Base-by-base conservation (phyloP, 2,113 vertebrate genomes). In the Otolemur garnettii region DNA sequence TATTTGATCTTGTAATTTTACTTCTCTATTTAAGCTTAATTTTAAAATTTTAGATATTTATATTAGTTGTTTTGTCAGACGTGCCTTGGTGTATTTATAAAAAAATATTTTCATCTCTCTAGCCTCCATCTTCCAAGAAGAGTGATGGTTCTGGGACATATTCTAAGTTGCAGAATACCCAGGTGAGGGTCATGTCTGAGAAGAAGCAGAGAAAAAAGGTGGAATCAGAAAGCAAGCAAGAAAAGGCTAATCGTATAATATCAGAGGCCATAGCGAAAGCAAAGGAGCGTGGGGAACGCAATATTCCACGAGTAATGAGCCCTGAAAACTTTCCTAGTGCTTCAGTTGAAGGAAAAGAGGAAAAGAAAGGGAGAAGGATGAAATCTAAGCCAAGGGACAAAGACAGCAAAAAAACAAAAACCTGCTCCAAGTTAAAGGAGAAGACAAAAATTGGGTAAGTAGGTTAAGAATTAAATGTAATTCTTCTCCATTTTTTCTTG, bases 221-320 rank as follows among this genome's bases (percentile, higher is more conserved):
- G 97, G 99, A 99, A 98, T 99, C 99, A 1, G 99, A 99, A 98
- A 99, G 99, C 98, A 99, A 99, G 97, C 99, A 99, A 98, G 99
- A 99, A 98, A 99, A 99, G 98, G 99, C 99, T 72, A 99, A 99
- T 97, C 99, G 99, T 96, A 99, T 99, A 97, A 99, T 99, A 98
- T 99, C 99, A 0, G 99, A 99, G 98, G 99, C 99, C 33, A 99
- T 99, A 96, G 99, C 99, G 79, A 99, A 99, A 98, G 99, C 99
- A 55, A 99, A 99, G 96, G 99, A 99, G 96, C 99, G 99, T 64
- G 99, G 99, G 81, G 99, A 99, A 97, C 99, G 99, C 98, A 99
- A 99, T 98, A 99, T 99, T 98, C 99, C 99, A 17, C 98, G 99
- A 75, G 99, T 99, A 90, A 99, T 99, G 99, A 99, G 99, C 97